Evolutionary conservation across 2,113 vertebrate genomes (phyloP), one percentile per base, ranked within the genome.

Genomic region (Jaculus jaculus): DNA sequence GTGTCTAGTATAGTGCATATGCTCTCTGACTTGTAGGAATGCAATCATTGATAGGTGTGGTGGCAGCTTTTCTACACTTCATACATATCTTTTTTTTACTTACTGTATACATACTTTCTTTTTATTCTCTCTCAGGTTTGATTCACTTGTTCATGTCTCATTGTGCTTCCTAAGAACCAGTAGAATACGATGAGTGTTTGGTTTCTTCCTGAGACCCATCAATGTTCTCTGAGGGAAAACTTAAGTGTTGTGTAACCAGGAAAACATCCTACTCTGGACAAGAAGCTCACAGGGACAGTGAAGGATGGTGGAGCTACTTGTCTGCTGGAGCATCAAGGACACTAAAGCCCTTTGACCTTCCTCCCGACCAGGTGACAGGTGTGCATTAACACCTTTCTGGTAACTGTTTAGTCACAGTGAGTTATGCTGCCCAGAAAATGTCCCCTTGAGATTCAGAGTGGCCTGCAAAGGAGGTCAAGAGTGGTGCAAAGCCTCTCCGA

Each of bases 361-460:
- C 28, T 68, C 7, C 79, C 23, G 42, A 72, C 5, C 24, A 30
- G 37, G 37, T 69, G 9, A 47, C 26, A n/a, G 8, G 28, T 54
- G 28, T 17, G 28, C 8, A 37, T 20, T 10, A 28, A 68, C 1
- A 23, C 3, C 5, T 87, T 69, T 60, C 28, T 47, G 8, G 13
- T 23, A 54, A 90, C 26, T 11, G 1, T 42, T 89, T 37, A 81
- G 23, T 32, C 32, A 37, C 68, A 86, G 23, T 90, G 23, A 28
- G 34, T 80, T 84, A 34, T 21, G 30, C 16, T 61, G 4, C 2
- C 68, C 15, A 72, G 26, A 72, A 65, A 71, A 60, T 87, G 11
- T 90, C 91, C 87, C 68, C 68, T 88, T 92, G 51, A 84, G n/a
- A 92, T 80, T 80, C 61, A 80, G n/a, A 71, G n/a, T 42, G 73